Conservation (phyloP, 2,113 vertebrate species). For the Entelurus aequoreus region DNA sequence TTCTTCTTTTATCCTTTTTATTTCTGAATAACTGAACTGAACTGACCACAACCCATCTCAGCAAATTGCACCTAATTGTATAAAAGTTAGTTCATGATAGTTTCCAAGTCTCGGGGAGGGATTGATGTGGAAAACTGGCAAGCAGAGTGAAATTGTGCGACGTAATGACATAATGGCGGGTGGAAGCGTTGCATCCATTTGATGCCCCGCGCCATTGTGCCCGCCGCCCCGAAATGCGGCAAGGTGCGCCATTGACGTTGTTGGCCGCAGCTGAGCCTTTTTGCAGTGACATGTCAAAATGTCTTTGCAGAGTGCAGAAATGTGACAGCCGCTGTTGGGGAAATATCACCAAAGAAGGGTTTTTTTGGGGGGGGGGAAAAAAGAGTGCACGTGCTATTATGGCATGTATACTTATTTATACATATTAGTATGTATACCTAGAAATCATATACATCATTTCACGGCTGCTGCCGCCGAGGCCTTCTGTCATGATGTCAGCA, state of each 20-base stretch:
- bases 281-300: constrained; percentile 44
- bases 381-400: too few relatives aligned
- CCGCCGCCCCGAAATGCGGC: too few relatives aligned
- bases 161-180: constrained; percentile 13
- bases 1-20: too few relatives aligned
- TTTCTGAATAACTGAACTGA: too few relatives aligned
- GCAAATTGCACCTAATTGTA: too few relatives aligned
- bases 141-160: background rate
- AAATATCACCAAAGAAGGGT: too few relatives aligned
- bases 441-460: background rate
- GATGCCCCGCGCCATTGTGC: background rate
- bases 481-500: constrained; percentile 33
- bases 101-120: background rate
- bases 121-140: background rate
- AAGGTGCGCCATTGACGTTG: background rate
- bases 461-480: background rate
- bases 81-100: too few relatives aligned
- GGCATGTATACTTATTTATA: too few relatives aligned
- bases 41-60: too few relatives aligned
- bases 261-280: constrained; percentile 22
- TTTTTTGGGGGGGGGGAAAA: too few relatives aligned
- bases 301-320: constrained; percentile 8
- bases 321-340: too few relatives aligned
- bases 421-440: too few relatives aligned
- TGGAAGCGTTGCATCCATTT: constrained; percentile 12